A percentile compares a stretch with the other conserved stretches of the same genome.
These are phyloP conservation scores for Platycnemis pennipes DNA, from an alignment of 2,888 invertebrate species.

Conservation along the genomic window DNA sequence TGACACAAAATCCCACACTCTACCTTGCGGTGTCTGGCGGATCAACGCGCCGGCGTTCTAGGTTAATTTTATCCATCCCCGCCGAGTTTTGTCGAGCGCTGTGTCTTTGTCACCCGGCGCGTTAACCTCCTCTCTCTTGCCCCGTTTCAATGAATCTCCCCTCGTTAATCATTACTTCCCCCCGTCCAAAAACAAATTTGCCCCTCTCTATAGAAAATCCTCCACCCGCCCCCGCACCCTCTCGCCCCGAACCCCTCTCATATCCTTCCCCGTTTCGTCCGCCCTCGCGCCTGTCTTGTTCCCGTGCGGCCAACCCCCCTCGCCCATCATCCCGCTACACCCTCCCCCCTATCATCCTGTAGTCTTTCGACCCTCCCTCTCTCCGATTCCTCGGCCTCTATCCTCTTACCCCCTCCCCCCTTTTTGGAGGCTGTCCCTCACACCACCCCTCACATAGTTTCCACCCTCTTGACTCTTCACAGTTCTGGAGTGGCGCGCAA, in stretches of 20 bases:
- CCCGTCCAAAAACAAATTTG: neutral
- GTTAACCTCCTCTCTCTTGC: neutral
- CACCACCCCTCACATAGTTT: slow-evolving; percentile 20
- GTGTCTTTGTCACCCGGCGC: neutral
- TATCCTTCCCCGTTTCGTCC: neutral
- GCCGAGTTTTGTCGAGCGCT: neutral
- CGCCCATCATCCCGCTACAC: neutral
- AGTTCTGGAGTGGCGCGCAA: slow-evolving; percentile 13
- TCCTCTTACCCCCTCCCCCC: too few relatives aligned
- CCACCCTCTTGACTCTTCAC: slow-evolving; percentile 67
- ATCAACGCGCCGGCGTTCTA: neutral
- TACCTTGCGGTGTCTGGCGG: neutral
- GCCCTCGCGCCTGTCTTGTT: neutral
- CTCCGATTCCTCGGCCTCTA: too few relatives aligned
- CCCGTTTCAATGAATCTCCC: neutral
- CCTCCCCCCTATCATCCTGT: neutral
- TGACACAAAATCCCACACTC: neutral
- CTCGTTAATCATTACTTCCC: slow-evolving; percentile 22
- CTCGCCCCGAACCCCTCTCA: neutral
- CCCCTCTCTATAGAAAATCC: neutral
- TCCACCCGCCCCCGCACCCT: neutral
- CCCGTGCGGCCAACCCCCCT: neutral
- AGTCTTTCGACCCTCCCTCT: neutral
- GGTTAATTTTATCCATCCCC: neutral
- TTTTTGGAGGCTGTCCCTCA: neutral